Evolutionary conservation across 1,140 invertebrate species (phyloP), one percentile per base, ranked within the genome.

Genomic region (Piezodorus guildinii): DNA sequence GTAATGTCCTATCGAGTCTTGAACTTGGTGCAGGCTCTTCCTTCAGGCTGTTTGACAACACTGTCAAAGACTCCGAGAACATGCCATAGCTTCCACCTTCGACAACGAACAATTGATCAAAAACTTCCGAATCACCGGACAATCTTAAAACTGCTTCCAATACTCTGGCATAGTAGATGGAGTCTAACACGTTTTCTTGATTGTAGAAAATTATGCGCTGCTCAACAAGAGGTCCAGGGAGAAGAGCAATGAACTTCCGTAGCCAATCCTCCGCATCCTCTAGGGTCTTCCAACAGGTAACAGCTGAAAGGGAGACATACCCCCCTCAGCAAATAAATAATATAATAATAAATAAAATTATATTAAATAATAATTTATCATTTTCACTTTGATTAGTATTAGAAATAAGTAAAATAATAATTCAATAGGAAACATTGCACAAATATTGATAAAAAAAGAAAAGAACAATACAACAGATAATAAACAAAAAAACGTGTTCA

Each of bases 151-250:
- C 54, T 44, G 27, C n/a, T 19, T 62, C 34, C 16, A 66, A 62
- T 14, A 68, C 16, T 19, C 59, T 43, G 15, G 58, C 39, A 52
- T 68, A 68, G 21, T 21, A 45, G 0, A 14, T n/a, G 14, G 34
- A 46, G n/a, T 66, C 0, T 76, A 14, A 44, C 9, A 69, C 63
- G 44, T 70, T 68, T 15, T 80, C 66, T 34, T 63, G 43, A 12
- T 73, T 61, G 68, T 77, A 74, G 8, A 79, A 68, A 34, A 77
- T 80, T 76, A 85, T 73, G 69, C 82, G 83, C 69, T 86, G 81
- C 16, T 80, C 74, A 0, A 83, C 86, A 27, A 82, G 62, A 2
- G 81, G 79, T 0, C 83, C 83, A 0, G 85, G 85, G 21, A 87
- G 74, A 62, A 45, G 61, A 49, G 63, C 60, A 19, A 63, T 30